These are phyloP conservation scores for Rutilus rutilus DNA, from an alignment of 2,113 vertebrate species.

Conservation along the genomic window DNA sequence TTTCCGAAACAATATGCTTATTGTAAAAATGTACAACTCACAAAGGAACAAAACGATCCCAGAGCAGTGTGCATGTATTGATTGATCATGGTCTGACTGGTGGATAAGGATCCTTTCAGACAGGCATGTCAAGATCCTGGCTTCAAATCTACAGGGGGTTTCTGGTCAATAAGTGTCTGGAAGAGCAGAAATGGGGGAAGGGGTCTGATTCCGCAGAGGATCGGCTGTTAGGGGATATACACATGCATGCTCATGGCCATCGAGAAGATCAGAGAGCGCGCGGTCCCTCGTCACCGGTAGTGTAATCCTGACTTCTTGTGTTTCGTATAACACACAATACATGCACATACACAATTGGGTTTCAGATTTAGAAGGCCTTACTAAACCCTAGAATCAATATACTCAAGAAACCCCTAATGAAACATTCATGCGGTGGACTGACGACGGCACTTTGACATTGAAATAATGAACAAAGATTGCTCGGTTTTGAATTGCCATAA, in stretches of 20 bases:
- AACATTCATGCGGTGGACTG: conserved; percentile 5
- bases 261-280: conserved; percentile 7
- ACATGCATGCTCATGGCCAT: not conserved
- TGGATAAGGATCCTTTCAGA: conserved; percentile 51
- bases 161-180: conserved; percentile 48
- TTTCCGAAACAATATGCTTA: conserved; percentile 47
- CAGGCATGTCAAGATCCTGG: conserved; percentile 39
- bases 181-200: conserved; percentile 3
- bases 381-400: conserved; percentile 25
- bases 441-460: not conserved
- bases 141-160: conserved; percentile 31
- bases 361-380: not conserved
- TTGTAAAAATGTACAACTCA: conserved; percentile 47
- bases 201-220: not conserved
- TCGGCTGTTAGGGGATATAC: not conserved
- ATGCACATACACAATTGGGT: conserved; percentile 13
- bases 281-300: not conserved
- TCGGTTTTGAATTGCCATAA: not conserved
- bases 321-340: conserved; percentile 19
- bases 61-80: conserved; percentile 36
- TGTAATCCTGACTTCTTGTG: conserved; percentile 29
- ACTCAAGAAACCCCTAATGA: not conserved
- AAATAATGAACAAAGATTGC: not conserved
- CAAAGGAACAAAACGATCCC: conserved; percentile 44
- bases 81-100: conserved; percentile 51